Evolutionary conservation across 2,113 vertebrate species (phyloP).

Genomic region (Leiothrix lutea): DNA sequence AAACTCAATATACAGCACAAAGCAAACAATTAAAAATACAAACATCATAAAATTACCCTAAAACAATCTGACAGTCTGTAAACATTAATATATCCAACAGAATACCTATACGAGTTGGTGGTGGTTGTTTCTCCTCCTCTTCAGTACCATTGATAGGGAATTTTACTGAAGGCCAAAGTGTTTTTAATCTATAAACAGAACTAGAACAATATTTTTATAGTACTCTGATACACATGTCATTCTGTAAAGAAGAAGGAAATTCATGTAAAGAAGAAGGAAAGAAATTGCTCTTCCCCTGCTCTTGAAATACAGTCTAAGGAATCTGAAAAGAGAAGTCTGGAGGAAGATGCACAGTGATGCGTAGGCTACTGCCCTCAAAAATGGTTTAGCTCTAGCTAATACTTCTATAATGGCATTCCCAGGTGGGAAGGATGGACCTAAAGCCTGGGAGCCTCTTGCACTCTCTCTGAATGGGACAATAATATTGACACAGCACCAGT

Average conservation of each 20-base stretch:
- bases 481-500: background rate
- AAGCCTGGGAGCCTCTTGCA: background rate
- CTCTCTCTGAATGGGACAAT: background rate
- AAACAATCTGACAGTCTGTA: background rate
- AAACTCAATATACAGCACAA: too few relatives aligned
- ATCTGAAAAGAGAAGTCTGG: background rate
- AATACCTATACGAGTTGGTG: rapidly evolving
- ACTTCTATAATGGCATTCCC: background rate
- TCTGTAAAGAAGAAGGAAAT: background rate
- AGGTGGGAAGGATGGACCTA: background rate
- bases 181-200: background rate
- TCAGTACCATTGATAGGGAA: background rate
- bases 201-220: background rate
- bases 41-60: too few relatives aligned
- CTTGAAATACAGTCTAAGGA: background rate
- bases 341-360: background rate
- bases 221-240: background rate
- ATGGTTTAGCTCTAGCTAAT: background rate
- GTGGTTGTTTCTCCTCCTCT: background rate
- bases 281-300: background rate
- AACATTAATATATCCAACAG: background rate
- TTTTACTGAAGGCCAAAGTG: background rate
- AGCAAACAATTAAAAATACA: too few relatives aligned
- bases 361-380: background rate
- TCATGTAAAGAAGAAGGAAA: background rate